phyloP scores from a whole-genome alignment of 1,140 invertebrate species.

The Cherax quadricarinatus region DNA sequence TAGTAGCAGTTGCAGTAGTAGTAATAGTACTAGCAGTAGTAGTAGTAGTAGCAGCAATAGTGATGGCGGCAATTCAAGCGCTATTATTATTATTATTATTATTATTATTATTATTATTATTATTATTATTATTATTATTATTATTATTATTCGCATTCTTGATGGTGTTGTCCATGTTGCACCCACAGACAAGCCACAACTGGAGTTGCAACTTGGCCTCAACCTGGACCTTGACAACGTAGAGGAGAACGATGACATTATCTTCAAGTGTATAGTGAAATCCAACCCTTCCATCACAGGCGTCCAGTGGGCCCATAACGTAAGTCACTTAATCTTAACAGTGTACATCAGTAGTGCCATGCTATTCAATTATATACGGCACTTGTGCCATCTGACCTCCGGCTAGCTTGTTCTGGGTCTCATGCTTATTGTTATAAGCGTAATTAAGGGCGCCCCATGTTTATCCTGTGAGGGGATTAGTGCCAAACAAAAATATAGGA shows the following conservation, averaged over 20 bases:
- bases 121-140: no score
- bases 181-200: conserved; percentile 61
- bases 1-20: no score
- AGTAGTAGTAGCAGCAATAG: no score
- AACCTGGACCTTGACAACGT: conserved; percentile 77
- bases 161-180: neutral
- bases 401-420: no score
- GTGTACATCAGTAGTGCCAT: neutral
- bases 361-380: neutral
- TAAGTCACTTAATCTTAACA: conserved; percentile 79
- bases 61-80: no score
- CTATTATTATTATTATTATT: no score
- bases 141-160: no score
- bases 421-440: neutral
- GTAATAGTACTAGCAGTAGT: no score
- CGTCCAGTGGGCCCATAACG: conserved; percentile 94
- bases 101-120: no score
- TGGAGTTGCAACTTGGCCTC: conserved; percentile 50
- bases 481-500: neutral
- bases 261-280: conserved; percentile 92
- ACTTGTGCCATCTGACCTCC: neutral
- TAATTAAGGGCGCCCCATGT: neutral
- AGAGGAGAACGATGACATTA: conserved; percentile 91
- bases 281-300: conserved; percentile 91
- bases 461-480: neutral